Evolutionary conservation across 2,888 invertebrate genomes (phyloP), one percentile per base, ranked within the genome.

Genomic region (Philhelius pedissequus): DNA sequence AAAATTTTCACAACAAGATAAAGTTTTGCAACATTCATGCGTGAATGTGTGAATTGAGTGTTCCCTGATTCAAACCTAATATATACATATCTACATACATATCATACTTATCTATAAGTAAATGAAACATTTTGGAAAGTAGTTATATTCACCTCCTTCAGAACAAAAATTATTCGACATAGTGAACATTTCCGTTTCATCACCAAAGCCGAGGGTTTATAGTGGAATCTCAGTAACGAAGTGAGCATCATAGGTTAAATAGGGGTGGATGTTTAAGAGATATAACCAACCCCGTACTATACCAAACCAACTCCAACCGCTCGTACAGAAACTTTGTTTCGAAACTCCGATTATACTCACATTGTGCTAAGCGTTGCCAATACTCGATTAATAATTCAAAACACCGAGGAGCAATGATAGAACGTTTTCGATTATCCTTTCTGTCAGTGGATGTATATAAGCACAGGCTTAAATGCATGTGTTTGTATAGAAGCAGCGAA

Each of bases 371-470:
- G 64, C 74, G 45, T 70, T 74, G 69, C 78, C 78, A 70, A 60
- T 70, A 74, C 43, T 70, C 79, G 38, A 70, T 83, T 75, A 83
- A 79, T 79, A 74, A 79, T 83, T 70, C 54, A 83, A 35, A 22
- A 48, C 45, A 38, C 40, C 56, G 27, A 58, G 38, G 30, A 43
- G 40, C 30, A 74, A 13, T 48, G 60, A 64, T 45, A 11, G 70
- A 58, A 75, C 6, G 64, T 43, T 27, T 62, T 54, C 71, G 77
- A 66, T 77, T 76, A 38, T 60, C 60, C 30, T 38, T 45, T 52
- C 35, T 27, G 32, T 30, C 30, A 48, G 43, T 32, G 27, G 25
- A 32, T 52, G 40, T 20, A 60, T 20, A n/a, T n/a, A n/a, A n/a
- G n/a, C n/a, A n/a, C n/a, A n/a, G n/a, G n/a, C n/a, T n/a, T n/a